Base-by-base conservation (phyloP, 2,797 vertebrate species). In the Xenopus petersii region DNA sequence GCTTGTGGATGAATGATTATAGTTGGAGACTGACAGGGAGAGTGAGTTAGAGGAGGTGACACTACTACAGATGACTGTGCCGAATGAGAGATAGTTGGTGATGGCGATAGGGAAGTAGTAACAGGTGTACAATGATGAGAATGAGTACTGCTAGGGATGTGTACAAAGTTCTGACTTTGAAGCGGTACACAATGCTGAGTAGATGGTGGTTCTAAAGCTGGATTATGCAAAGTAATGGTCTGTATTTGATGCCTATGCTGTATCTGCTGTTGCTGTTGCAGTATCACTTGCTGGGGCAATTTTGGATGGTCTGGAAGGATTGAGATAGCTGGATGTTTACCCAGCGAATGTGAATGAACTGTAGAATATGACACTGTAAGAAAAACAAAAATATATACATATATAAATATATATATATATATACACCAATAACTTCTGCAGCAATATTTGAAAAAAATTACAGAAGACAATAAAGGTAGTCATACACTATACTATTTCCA, bases 341-440 rank as follows among this genome's bases (percentile, higher is more conserved):
- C 89, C 80, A 98, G 89, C 75, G 95, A 93, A 86, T 97, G 94
- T 83, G 95, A 92, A 74, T 95, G 95, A 72, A 96, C 87, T 13
- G 96, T 91, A 85, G 95, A 91, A 91, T 97, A 98, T 33, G 97
- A 94, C 80, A 95, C 96, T 98, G 92, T 12, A 80, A 87, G 68
- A 85, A 85, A 87, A 17, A 56, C n/a, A 56, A 16, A 4, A 56
- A 16, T 2, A 16, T 7, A 17, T 17, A 51, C 11, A 12, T 21
- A 21, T 21, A 21, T 12, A 49, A 49, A 10, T 49, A 10, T 49
- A 12, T 48, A 7, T 49, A 12, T 48, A 7, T 48, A 12, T 48
- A 48, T 7, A 48, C 6, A 48, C 47, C 12, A 48, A 48, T 48
- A 48, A 48, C 7, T 48, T 48, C 21, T 21, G 21, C 21, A 21